These are phyloP conservation scores for Philopotamus ludificatus DNA, from an alignment of 1,140 invertebrate genomes.

Conservation along the genomic window DNA sequence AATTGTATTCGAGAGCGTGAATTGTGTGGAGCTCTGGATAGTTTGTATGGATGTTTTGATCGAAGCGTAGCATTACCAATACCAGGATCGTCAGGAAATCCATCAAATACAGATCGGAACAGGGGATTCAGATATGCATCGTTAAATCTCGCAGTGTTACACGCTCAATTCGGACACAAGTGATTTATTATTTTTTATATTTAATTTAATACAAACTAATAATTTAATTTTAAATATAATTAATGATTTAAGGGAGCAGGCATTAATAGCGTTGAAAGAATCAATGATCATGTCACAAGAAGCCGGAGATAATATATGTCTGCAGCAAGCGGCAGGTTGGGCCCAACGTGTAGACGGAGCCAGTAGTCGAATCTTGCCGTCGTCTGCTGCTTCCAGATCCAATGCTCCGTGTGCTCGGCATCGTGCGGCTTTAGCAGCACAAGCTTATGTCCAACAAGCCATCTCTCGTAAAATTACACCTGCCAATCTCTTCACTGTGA, in stretches of 20 bases:
- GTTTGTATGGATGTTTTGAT: constrained; percentile 84
- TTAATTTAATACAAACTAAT: not conserved
- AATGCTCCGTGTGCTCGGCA: constrained; percentile 47
- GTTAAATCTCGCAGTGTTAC: constrained; percentile 83
- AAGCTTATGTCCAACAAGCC: constrained; percentile 37
- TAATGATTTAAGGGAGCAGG: constrained; percentile 64
- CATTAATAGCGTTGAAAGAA: constrained; percentile 76
- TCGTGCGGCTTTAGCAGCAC: constrained; percentile 45
- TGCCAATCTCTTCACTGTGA: constrained; percentile 21
- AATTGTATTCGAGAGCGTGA: constrained; percentile 86
- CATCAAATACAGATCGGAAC: constrained; percentile 63
- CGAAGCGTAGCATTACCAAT: constrained; percentile 58
- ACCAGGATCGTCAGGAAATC: constrained; percentile 51
- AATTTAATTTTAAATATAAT: not conserved
- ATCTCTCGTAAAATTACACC: constrained; percentile 30
- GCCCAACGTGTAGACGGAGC: constrained; percentile 63
- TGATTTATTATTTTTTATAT: constrained; percentile 52
- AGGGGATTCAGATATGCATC: constrained; percentile 84
- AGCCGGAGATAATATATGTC: constrained; percentile 78
- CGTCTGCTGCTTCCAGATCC: constrained; percentile 44
- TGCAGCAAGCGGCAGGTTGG: constrained; percentile 84
- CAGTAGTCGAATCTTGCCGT: constrained; percentile 45
- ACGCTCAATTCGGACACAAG: constrained; percentile 83
- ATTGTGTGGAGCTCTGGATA: constrained; percentile 80
- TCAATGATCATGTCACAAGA: constrained; percentile 86